Conservation (phyloP, 2,113 vertebrate genomes). For the Hemiscyllium ocellatum region DNA sequence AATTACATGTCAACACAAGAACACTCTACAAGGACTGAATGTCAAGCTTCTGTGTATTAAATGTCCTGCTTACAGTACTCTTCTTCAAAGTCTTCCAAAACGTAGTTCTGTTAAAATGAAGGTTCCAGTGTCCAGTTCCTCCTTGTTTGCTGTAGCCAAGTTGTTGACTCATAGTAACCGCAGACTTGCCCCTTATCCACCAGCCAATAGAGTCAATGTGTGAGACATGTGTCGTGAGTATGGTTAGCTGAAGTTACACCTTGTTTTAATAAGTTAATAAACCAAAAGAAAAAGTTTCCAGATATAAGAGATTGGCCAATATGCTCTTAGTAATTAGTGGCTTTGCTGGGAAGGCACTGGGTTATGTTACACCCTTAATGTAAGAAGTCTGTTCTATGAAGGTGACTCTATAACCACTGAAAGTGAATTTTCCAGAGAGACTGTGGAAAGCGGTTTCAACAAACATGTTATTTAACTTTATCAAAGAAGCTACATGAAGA, state of each 20-base stretch:
- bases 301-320: neutral
- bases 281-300: neutral
- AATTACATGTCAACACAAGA: neutral
- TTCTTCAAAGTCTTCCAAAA: neutral
- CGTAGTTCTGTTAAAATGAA: neutral
- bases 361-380: slow-evolving; percentile 19
- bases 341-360: slow-evolving; percentile 16
- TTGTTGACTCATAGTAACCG: neutral
- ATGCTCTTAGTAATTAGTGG: slow-evolving; percentile 28
- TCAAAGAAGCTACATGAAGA: neutral
- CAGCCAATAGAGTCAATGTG: neutral
- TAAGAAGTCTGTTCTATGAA: neutral
- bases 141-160: neutral
- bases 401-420: neutral
- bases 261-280: slow-evolving; percentile 26
- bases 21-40: neutral
- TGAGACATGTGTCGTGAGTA: neutral
- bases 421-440: neutral
- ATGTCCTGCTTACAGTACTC: neutral
- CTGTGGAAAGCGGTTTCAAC: slow-evolving; percentile 2
- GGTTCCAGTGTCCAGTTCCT: neutral
- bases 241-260: neutral
- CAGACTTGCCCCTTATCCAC: neutral
- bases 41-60: neutral
- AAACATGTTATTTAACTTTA: slow-evolving; percentile 2